Conservation (phyloP, 2,888 invertebrate genomes). For the Dolichomitus sp. region DNA sequence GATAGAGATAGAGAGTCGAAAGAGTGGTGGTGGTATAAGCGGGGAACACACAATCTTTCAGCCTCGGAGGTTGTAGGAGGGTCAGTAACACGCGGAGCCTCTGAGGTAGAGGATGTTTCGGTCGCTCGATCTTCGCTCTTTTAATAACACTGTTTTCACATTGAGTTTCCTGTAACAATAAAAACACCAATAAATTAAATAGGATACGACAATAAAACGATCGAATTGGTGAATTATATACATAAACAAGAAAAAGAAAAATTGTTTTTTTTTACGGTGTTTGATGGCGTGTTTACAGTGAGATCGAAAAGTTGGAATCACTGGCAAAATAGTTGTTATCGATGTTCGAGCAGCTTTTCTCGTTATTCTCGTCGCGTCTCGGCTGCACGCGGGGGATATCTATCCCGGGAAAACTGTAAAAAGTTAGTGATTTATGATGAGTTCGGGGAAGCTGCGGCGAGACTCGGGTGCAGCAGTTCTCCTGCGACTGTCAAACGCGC, state of each 20-base stretch:
- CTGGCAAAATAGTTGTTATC: conserved; percentile 12
- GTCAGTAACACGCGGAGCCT: conserved; percentile 65
- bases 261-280: neutral
- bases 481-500: conserved; percentile 43
- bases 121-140: neutral
- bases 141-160: neutral
- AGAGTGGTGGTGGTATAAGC: conserved; percentile 17
- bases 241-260: neutral
- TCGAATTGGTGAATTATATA: neutral
- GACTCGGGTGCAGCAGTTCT: conserved; percentile 51
- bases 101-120: conserved; percentile 7
- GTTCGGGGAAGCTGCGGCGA: conserved; percentile 58
- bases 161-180: too few species aligned
- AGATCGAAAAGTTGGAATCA: neutral
- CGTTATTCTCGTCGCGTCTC: conserved; percentile 19
- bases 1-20: conserved; percentile 24
- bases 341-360: conserved; percentile 9
- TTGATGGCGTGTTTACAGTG: neutral
- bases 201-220: neutral
- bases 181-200: neutral
- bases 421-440: conserved; percentile 63
- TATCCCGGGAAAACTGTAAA: conserved; percentile 45
- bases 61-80: conserved; percentile 28
- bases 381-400: neutral
- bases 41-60: conserved; percentile 18